These are phyloP conservation scores for Clunio marinus DNA, from an alignment of 2,888 invertebrate genomes.

Conservation along the genomic window DNA sequence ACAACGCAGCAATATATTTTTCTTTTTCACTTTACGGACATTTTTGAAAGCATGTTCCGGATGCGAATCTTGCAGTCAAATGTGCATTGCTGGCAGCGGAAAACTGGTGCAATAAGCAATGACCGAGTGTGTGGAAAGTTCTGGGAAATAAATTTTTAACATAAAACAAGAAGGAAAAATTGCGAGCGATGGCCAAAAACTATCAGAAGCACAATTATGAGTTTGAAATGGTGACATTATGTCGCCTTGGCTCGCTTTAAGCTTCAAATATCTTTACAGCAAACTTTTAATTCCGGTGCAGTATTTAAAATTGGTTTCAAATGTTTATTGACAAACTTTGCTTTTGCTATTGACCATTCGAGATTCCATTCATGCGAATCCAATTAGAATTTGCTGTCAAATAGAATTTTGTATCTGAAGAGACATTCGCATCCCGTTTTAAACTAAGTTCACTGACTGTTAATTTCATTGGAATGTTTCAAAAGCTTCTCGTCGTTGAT, in stretches of 20 bases:
- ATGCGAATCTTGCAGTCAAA: slow-evolving; percentile 10
- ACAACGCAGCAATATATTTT: slow-evolving; percentile 6
- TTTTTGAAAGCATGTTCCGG: not conserved
- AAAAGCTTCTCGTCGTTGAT: too few relatives aligned
- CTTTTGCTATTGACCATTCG: not conserved
- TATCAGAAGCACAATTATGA: slow-evolving; percentile 1
- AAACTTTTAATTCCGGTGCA: not conserved
- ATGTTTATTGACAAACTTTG: not conserved
- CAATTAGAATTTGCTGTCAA: too few relatives aligned
- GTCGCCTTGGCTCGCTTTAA: slow-evolving; percentile 18
- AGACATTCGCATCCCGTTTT: too few relatives aligned
- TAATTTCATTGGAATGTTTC: too few relatives aligned
- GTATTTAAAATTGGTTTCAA: not conserved
- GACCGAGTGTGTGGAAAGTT: slow-evolving; percentile 12
- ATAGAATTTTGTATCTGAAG: too few relatives aligned
- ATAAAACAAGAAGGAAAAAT: not conserved
- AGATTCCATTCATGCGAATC: too few relatives aligned
- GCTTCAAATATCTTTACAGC: not conserved
- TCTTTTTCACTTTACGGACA: not conserved
- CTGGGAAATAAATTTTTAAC: slow-evolving; percentile 15
- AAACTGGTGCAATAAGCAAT: slow-evolving; percentile 24
- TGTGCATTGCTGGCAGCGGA: slow-evolving; percentile 3
- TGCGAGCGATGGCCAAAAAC: not conserved
- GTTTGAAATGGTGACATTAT: not conserved
- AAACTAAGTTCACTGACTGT: too few relatives aligned